These are phyloP conservation scores for Apamea epomidion DNA, from an alignment of 2,888 invertebrate genomes.

Conservation along the genomic window DNA sequence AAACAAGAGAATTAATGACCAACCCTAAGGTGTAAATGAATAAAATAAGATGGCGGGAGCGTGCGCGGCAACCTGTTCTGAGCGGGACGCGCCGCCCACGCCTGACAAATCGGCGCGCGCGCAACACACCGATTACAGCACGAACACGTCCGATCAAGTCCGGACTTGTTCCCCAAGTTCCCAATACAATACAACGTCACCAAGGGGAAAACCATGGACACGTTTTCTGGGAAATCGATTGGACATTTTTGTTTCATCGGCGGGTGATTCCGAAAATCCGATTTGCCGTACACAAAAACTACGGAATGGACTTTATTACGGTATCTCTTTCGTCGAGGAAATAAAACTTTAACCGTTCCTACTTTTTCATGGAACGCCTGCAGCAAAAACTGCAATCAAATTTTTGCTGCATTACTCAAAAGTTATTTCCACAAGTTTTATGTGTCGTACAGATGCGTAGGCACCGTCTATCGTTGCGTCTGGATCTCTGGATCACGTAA, in stretches of 20 bases:
- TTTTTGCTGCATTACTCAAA: slow-evolving; percentile 43
- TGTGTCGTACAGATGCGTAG: slow-evolving; percentile 68
- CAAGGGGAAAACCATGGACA: slow-evolving; percentile 35
- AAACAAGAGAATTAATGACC: slow-evolving; percentile 67
- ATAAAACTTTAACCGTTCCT: neutral
- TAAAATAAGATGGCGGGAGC: slow-evolving; percentile 80
- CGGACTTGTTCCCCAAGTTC: slow-evolving; percentile 77
- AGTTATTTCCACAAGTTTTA: slow-evolving; percentile 62
- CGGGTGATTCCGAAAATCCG: slow-evolving; percentile 1
- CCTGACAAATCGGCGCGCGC: slow-evolving; percentile 88
- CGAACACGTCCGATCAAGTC: slow-evolving; percentile 80
- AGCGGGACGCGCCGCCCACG: slow-evolving; percentile 84
- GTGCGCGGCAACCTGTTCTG: slow-evolving; percentile 86
- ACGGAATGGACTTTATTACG: neutral
- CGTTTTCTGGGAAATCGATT: slow-evolving; percentile 44
- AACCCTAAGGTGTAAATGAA: slow-evolving; percentile 82
- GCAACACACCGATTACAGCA: slow-evolving; percentile 64
- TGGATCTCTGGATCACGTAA: slow-evolving; percentile 58
- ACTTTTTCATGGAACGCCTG: neutral
- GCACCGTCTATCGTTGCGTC: slow-evolving; percentile 69
- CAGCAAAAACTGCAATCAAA: slow-evolving; percentile 22
- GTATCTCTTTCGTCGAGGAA: neutral
- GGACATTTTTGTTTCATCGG: neutral
- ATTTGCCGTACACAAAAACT: slow-evolving; percentile 9
- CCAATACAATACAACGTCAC: slow-evolving; percentile 10